Conservation (phyloP, 2,888 invertebrate genomes). For the Rotaria sp. region DNA sequence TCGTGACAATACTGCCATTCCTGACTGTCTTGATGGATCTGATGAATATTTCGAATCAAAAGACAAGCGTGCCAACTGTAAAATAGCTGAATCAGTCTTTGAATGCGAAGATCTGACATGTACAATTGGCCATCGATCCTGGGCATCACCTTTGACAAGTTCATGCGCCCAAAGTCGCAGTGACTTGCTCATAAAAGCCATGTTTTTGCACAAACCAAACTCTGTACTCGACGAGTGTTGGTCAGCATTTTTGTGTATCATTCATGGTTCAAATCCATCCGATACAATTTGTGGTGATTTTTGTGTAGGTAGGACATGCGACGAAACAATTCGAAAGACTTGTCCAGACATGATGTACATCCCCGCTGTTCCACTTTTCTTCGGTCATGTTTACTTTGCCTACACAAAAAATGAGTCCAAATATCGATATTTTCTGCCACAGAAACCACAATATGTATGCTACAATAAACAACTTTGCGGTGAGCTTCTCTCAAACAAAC, state of each 20-base stretch:
- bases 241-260: not conserved
- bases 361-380: not conserved
- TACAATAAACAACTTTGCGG: too few species aligned
- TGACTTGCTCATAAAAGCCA: not conserved
- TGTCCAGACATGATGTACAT: not conserved
- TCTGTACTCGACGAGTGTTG: not conserved
- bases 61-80: not conserved
- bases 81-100: not conserved
- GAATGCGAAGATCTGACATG: not conserved
- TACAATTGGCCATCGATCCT: not conserved
- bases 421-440: too few species aligned
- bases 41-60: not conserved
- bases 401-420: not conserved
- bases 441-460: too few species aligned
- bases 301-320: not conserved
- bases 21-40: not conserved
- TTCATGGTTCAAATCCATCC: not conserved
- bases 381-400: not conserved
- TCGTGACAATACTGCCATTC: not conserved
- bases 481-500: too few species aligned
- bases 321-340: not conserved
- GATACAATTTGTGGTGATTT: not conserved
- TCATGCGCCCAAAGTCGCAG: not conserved
- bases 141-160: not conserved
- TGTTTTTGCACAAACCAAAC: not conserved